phyloP scores from a whole-genome alignment of 1,140 invertebrate genomes.

The Apis cerana region DNA sequence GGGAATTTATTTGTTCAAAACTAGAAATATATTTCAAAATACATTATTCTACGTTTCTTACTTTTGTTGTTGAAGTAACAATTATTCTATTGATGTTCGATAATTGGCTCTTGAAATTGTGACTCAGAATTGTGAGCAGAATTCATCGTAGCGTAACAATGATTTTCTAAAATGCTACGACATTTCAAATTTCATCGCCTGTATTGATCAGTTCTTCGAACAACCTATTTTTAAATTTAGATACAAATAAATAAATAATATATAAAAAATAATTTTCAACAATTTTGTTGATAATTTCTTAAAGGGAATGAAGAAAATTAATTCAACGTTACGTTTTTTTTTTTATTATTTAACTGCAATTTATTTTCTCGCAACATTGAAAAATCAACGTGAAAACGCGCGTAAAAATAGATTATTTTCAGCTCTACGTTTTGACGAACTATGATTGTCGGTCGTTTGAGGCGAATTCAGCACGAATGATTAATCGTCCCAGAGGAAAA shows the following conservation, averaged over 20 bases:
- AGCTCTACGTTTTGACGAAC: too few relatives aligned
- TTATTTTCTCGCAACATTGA: background rate
- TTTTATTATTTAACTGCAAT: background rate
- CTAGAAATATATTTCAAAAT: background rate
- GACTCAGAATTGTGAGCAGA: background rate
- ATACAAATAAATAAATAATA: too few relatives aligned
- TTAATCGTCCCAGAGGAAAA: too few relatives aligned
- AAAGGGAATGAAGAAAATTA: background rate
- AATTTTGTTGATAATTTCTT: background rate
- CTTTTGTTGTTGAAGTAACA: too few relatives aligned
- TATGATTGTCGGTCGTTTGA: too few relatives aligned
- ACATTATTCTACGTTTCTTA: too few relatives aligned
- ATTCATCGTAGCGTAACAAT: background rate
- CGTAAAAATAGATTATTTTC: too few relatives aligned
- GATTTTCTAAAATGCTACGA: background rate
- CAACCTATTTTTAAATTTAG: too few relatives aligned
- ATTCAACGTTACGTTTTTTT: background rate
- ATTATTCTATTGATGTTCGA: background rate
- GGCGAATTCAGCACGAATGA: too few relatives aligned
- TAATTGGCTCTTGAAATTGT: background rate
- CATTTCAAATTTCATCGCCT: background rate
- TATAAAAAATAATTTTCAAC: background rate
- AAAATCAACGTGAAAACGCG: background rate
- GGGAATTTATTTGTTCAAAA: too few relatives aligned
- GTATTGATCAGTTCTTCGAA: background rate